These are phyloP conservation scores for Propithecus coquereli DNA, from an alignment of 2,113 vertebrate species.

Conservation along the genomic window DNA sequence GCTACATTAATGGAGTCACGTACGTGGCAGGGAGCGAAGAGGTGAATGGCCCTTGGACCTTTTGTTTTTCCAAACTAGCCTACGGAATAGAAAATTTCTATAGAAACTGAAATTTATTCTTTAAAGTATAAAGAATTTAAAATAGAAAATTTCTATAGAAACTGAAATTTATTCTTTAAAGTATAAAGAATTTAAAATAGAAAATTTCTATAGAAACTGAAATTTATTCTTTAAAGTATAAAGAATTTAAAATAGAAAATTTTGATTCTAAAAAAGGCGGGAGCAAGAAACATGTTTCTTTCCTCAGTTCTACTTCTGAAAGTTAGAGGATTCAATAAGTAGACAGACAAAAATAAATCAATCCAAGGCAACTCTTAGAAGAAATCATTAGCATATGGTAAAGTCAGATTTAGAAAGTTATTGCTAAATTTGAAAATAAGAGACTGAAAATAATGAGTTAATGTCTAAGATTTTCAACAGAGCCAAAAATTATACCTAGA, in stretches of 20 bases:
- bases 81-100: background rate
- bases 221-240: background rate
- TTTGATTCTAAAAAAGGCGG: background rate
- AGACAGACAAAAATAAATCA: background rate
- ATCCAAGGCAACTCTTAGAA: background rate
- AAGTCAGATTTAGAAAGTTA: conserved; percentile 26
- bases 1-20: background rate
- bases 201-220: background rate
- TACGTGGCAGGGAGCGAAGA: background rate
- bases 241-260: background rate
- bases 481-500: background rate
- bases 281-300: background rate
- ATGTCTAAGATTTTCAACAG: conserved; percentile 17
- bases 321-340: background rate
- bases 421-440: conserved; percentile 4
- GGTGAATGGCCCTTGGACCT: background rate
- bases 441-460: background rate
- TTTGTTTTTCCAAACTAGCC: background rate
- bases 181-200: background rate
- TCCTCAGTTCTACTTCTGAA: background rate
- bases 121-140: background rate
- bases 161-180: background rate
- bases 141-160: background rate
- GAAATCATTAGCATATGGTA: background rate
- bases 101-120: background rate